phyloP scores from a whole-genome alignment of 2,113 vertebrate genomes.

The Proterorhinus semilunaris region DNA sequence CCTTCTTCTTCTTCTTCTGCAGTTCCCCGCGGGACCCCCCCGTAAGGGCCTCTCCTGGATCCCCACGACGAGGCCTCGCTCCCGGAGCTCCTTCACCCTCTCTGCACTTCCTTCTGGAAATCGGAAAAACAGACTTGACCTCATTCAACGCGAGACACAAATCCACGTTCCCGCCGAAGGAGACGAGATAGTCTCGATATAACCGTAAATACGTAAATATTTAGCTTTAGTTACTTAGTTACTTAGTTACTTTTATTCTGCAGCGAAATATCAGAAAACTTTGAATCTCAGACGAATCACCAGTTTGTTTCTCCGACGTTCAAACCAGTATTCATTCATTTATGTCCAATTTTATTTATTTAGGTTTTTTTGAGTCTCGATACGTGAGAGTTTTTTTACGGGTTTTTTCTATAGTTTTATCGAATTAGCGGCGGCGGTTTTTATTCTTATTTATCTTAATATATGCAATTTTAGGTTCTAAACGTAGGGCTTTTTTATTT shows the following conservation, averaged over 20 bases:
- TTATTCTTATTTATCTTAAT: neutral
- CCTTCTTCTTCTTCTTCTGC: conserved; percentile 24
- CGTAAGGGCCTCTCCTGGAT: conserved; percentile 9
- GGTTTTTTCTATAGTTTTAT: neutral
- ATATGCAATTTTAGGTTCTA: conserved; percentile 7
- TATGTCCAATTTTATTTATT: neutral
- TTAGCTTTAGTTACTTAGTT: too few species aligned
- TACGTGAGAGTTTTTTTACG: neutral
- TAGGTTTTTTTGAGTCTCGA: neutral
- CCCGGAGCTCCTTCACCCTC: conserved; percentile 44
- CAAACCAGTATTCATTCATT: neutral
- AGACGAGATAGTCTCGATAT: too few species aligned
- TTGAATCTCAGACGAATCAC: neutral
- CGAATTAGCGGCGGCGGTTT: neutral
- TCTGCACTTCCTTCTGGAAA: conserved; percentile 1
- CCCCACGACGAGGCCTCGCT: conserved; percentile 15
- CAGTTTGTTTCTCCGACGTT: neutral
- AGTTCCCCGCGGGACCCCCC: conserved; percentile 70
- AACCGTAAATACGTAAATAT: too few species aligned
- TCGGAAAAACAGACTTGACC: neutral
- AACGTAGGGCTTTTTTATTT: conserved; percentile 2
- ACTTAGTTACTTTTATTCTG: too few species aligned
- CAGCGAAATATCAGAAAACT: neutral
- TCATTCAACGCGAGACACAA: neutral
- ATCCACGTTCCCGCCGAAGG: neutral